phyloP scores from a whole-genome alignment of 1,140 invertebrate species.

The Gryon sp. region DNA sequence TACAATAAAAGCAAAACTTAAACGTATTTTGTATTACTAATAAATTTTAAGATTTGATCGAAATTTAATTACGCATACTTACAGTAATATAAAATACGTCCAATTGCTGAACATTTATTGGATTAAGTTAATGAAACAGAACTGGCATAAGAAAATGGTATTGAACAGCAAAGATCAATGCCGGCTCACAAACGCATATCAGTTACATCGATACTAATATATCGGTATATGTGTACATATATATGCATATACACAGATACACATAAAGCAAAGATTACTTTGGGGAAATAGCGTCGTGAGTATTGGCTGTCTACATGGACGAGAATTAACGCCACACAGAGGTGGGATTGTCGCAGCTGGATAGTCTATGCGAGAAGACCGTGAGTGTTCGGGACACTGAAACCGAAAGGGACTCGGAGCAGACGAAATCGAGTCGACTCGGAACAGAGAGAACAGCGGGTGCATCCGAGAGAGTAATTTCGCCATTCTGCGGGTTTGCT shows the following conservation, averaged over 20 bases:
- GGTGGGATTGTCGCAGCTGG: conserved; percentile 76
- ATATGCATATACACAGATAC: conserved; percentile 28
- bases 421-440: conserved; percentile 68
- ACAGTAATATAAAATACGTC: too few species aligned
- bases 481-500: conserved; percentile 77
- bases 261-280: conserved; percentile 61
- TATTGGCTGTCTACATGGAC: conserved; percentile 64
- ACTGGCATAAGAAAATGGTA: conserved; percentile 3
- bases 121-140: too few species aligned
- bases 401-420: conserved; percentile 49
- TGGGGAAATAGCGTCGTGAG: conserved; percentile 55
- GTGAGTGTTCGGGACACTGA: conserved; percentile 62
- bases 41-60: too few species aligned
- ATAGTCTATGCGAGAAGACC: conserved; percentile 65
- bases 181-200: too few species aligned
- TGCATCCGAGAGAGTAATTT: conserved; percentile 77
- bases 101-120: too few species aligned
- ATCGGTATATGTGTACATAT: too few species aligned
- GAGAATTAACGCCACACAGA: conserved; percentile 75
- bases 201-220: too few species aligned
- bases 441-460: conserved; percentile 72
- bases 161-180: conserved; percentile 4
- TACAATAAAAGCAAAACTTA: too few species aligned
- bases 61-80: too few species aligned
- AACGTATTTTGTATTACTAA: too few species aligned